A percentile compares a stretch with the other conserved stretches of the same genome.
phyloP scores from a whole-genome alignment of 2,888 invertebrate species.

The Quadroppia sp. region DNA sequence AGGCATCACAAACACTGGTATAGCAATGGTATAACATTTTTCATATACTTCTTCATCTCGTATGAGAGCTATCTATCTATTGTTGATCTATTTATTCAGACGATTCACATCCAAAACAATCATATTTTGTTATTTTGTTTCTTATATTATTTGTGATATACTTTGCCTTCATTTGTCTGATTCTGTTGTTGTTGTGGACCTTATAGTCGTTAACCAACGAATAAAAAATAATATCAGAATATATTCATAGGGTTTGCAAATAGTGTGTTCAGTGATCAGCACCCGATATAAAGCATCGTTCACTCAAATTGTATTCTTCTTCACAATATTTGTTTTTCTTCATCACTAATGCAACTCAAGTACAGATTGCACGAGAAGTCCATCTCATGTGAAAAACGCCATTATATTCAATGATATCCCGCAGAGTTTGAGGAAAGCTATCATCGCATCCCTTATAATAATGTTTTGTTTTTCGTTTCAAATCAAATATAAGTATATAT shows the following conservation, averaged over 20 bases:
- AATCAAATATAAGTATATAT: not conserved
- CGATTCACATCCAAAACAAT: not conserved
- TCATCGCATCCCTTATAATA: constrained; percentile 3
- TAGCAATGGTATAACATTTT: constrained; percentile 20
- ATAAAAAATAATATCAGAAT: not conserved
- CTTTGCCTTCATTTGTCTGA: not conserved
- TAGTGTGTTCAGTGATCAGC: constrained; percentile 7
- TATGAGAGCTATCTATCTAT: not conserved
- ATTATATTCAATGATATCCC: constrained; percentile 30
- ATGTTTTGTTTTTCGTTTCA: not conserved
- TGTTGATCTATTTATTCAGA: not conserved
- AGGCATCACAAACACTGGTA: not conserved
- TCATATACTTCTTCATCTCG: not conserved
- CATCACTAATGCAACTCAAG: constrained; percentile 35
- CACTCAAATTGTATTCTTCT: not conserved
- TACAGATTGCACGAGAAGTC: constrained; percentile 16
- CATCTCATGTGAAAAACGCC: constrained; percentile 15
- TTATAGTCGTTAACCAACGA: constrained; percentile 11
- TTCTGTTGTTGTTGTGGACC: not conserved
- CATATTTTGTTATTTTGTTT: constrained; percentile 15
- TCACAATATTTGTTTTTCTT: not conserved
- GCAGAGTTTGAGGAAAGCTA: not conserved
- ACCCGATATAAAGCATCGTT: not conserved
- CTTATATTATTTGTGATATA: not conserved
- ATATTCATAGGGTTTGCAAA: constrained; percentile 21